Evolutionary conservation across 2,888 invertebrate genomes (phyloP).

Genomic region (Bellardia bayeri): DNA sequence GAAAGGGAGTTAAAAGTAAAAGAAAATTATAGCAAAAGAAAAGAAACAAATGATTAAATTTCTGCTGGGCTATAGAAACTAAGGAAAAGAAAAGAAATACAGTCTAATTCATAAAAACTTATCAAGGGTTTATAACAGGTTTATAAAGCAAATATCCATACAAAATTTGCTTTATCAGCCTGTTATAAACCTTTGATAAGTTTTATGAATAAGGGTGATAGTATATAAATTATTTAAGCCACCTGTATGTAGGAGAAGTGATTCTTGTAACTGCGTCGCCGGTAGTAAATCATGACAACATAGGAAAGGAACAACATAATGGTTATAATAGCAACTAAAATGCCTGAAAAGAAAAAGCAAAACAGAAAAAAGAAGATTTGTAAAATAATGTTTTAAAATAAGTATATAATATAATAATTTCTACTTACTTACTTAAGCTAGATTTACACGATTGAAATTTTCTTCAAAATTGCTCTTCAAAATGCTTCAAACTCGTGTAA

Average conservation of each 20-base stretch:
- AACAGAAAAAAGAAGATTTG: not conserved
- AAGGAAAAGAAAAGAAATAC: slow-evolving; percentile 34
- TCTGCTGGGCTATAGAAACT: slow-evolving; percentile 16
- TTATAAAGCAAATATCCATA: too few relatives aligned
- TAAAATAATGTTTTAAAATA: not conserved
- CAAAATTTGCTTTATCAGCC: too few relatives aligned
- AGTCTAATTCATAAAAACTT: too few relatives aligned
- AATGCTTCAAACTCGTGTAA: too few relatives aligned
- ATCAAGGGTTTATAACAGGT: too few relatives aligned
- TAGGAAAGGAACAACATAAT: slow-evolving; percentile 79
- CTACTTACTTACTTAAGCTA: too few relatives aligned
- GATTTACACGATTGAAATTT: too few relatives aligned
- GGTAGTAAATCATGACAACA: slow-evolving; percentile 80
- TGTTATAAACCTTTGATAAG: too few relatives aligned
- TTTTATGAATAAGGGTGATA: too few relatives aligned
- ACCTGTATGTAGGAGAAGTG: slow-evolving; percentile 81
- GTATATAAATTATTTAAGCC: slow-evolving; percentile 77
- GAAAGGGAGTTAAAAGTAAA: not conserved
- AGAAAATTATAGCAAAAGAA: slow-evolving; percentile 25
- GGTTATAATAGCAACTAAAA: slow-evolving; percentile 80
- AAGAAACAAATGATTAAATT: slow-evolving; percentile 24
- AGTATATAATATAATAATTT: too few relatives aligned
- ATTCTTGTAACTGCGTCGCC: slow-evolving; percentile 80
- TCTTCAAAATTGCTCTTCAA: too few relatives aligned
- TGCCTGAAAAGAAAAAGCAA: slow-evolving; percentile 67